Conservation (phyloP, 2,113 vertebrate species). For the Podarcis raffonei region DNA sequence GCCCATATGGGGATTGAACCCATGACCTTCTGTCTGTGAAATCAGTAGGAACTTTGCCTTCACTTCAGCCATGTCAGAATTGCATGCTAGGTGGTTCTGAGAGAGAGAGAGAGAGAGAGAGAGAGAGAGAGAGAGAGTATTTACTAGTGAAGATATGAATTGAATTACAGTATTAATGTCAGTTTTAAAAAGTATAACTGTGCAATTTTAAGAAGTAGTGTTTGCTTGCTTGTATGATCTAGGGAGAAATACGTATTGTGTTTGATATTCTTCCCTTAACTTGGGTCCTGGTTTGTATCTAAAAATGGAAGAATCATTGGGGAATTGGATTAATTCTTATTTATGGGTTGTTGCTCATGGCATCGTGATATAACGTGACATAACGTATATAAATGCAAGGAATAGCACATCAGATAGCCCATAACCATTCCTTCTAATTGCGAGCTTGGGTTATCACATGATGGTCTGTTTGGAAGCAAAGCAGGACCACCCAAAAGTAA, state of each 20-base stretch:
- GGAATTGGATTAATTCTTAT: not conserved
- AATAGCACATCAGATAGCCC: not conserved
- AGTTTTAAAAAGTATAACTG: not conserved
- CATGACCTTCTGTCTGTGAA: too few species aligned
- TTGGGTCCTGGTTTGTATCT: not conserved
- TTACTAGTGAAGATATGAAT: not conserved
- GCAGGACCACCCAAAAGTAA: not conserved
- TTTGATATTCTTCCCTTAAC: not conserved
- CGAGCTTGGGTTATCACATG: not conserved
- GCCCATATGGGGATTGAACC: too few species aligned
- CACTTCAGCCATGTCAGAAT: too few species aligned
- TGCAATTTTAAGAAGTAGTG: not conserved
- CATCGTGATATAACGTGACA: not conserved
- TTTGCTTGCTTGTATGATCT: not conserved
- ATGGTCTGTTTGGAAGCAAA: not conserved
- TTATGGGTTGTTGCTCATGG: slow-evolving; percentile 13
- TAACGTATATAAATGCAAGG: not conserved
- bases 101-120: too few species aligned
- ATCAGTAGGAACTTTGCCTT: too few species aligned
- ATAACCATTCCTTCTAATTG: not conserved
- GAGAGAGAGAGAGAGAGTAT: too few species aligned
- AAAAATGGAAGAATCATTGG: not conserved
- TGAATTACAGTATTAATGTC: not conserved
- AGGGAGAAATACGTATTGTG: not conserved
- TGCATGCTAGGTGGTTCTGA: too few species aligned